Conservation (phyloP, 2,113 vertebrate genomes). For the Pelecanoides urinatrix region DNA sequence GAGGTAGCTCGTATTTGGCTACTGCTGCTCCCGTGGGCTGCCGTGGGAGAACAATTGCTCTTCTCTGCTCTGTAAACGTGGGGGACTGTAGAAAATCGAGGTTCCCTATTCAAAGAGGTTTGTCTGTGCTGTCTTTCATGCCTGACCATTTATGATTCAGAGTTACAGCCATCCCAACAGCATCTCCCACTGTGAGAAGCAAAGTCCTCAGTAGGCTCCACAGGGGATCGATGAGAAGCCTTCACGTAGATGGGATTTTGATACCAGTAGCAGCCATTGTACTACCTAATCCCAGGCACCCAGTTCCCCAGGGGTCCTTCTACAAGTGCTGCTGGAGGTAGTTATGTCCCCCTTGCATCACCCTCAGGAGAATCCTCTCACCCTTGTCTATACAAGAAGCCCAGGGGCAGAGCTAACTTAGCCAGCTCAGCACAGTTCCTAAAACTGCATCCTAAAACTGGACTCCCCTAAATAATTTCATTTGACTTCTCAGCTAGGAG, state of each 20-base stretch:
- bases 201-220: not conserved
- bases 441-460: not conserved
- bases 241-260: not conserved
- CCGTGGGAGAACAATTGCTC: not conserved
- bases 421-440: not conserved
- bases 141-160: not conserved
- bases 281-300: not conserved
- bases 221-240: not conserved
- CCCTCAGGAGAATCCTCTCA: not conserved
- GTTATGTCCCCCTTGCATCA: not conserved
- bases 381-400: not conserved
- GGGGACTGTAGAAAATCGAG: not conserved
- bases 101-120: not conserved
- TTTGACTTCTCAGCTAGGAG: not conserved
- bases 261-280: not conserved
- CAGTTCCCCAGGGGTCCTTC: not conserved
- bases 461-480: not conserved
- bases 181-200: not conserved
- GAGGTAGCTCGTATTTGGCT: not conserved
- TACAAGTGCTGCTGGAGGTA: not conserved
- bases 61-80: not conserved
- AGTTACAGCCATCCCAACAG: not conserved
- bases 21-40: not conserved
- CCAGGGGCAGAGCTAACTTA: not conserved
- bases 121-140: not conserved